phyloP scores from a whole-genome alignment of 2,113 vertebrate species.

The Otis tarda region DNA sequence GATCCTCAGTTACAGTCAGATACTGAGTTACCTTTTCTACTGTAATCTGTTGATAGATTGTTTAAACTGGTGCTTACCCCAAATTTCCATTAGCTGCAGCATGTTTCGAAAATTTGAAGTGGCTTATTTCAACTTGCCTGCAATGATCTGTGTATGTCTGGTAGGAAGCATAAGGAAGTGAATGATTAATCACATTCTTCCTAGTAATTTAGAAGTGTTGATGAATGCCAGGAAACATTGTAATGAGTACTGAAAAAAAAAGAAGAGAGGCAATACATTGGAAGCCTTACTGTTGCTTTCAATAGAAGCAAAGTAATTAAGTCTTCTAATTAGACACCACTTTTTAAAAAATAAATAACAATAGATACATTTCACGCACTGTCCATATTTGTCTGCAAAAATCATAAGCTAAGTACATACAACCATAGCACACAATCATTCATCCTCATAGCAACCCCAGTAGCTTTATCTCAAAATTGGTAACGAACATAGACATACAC shows the following conservation, averaged over 20 bases:
- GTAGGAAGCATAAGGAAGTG: slow-evolving; percentile 38
- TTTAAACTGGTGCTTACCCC: slow-evolving; percentile 22
- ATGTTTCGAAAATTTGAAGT: slow-evolving; percentile 1
- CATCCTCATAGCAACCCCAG: background rate
- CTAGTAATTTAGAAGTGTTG: slow-evolving; percentile 46
- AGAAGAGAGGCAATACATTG: background rate
- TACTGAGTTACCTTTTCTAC: background rate
- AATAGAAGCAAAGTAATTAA: background rate
- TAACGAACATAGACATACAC: background rate
- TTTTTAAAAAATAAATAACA: background rate
- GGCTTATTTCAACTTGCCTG: slow-evolving; percentile 33
- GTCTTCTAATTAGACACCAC: background rate
- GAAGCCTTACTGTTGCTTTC: slow-evolving; percentile 12
- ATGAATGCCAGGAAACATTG: slow-evolving; percentile 35
- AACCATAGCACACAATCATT: background rate
- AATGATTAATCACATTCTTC: slow-evolving; percentile 60
- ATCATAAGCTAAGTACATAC: background rate
- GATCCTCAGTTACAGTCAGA: background rate
- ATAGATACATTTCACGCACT: background rate
- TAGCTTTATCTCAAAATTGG: background rate
- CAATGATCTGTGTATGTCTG: slow-evolving; percentile 8
- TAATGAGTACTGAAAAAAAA: background rate
- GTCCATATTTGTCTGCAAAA: background rate
- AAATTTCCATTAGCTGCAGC: slow-evolving; percentile 19
- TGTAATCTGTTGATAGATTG: slow-evolving; percentile 7